Evolutionary conservation across 2,113 vertebrate genomes (phyloP).

Genomic region (Paedocypris sp.): DNA sequence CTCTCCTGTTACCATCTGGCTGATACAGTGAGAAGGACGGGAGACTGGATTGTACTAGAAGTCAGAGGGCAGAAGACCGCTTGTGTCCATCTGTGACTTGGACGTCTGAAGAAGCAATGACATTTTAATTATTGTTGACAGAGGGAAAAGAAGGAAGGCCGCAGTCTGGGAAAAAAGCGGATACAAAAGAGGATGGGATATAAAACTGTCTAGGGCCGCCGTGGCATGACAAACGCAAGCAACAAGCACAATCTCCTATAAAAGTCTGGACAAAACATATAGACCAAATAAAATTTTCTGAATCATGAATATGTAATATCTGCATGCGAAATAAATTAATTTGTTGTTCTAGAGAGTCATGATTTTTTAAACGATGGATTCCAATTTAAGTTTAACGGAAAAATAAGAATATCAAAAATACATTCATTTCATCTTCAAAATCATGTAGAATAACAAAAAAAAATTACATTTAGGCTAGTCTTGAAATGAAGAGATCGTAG

Average conservation of each 20-base stretch:
- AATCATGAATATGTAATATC: neutral
- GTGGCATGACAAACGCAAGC: constrained; percentile 10
- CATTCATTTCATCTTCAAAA: no score
- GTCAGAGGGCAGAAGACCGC: constrained; percentile 19
- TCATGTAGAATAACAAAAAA: no score
- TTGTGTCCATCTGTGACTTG: constrained; percentile 30
- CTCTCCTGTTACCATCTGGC: constrained; percentile 26
- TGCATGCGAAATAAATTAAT: no score
- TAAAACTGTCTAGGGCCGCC: constrained; percentile 13
- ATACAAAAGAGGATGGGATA: constrained; percentile 25
- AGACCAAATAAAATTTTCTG: neutral
- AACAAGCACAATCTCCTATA: neutral
- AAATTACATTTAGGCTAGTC: no score
- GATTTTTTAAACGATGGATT: no score
- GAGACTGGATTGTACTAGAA: constrained; percentile 22
- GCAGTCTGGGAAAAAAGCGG: constrained; percentile 17
- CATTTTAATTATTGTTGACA: constrained; percentile 37
- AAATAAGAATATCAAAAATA: no score
- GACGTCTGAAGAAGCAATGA: constrained; percentile 23
- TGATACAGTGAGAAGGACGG: constrained; percentile 13
- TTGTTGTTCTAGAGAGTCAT: no score
- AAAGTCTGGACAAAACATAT: neutral
- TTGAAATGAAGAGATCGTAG: no score
- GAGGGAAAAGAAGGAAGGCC: neutral
- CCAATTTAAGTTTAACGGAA: no score